Evolutionary conservation across 1,140 invertebrate genomes (phyloP).

Genomic region (Carcinoscorpius rotundicauda): DNA sequence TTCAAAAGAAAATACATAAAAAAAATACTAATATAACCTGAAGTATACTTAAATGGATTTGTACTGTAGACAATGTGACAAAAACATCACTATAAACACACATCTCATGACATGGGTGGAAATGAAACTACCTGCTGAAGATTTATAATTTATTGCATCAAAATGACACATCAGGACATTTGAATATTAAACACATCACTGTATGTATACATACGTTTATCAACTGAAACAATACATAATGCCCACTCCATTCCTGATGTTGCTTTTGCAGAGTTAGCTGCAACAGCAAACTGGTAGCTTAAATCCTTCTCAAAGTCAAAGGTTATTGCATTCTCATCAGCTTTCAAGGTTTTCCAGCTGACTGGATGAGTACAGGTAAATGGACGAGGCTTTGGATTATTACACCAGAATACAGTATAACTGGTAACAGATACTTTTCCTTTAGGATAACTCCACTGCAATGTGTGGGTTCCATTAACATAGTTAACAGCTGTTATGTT

Average conservation of each 20-base stretch:
- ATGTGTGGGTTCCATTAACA: slow-evolving; percentile 13
- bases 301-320: slow-evolving; percentile 2
- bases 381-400: slow-evolving; percentile 5
- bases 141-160: no score
- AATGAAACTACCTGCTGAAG: no score
- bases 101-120: no score
- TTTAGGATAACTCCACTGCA: slow-evolving; percentile 7
- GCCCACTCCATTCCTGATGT: slow-evolving; percentile 20
- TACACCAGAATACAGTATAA: slow-evolving; percentile 19
- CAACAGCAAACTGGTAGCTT: slow-evolving; percentile 15
- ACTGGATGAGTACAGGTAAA: slow-evolving; percentile 12
- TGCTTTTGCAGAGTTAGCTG: slow-evolving; percentile 2
- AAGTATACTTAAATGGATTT: no score
- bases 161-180: no score
- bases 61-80: no score
- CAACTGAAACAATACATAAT: slow-evolving; percentile 16
- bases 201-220: slow-evolving; percentile 8
- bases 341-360: slow-evolving; percentile 5
- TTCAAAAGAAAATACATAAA: no score
- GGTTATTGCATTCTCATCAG: neutral
- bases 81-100: no score
- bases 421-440: neutral
- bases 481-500: slow-evolving; percentile 13
- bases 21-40: no score
- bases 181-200: no score